Evolutionary conservation across 2,113 vertebrate species (phyloP), one percentile per base, ranked within the genome.

Genomic region (Psilopsiagon aurifrons): DNA sequence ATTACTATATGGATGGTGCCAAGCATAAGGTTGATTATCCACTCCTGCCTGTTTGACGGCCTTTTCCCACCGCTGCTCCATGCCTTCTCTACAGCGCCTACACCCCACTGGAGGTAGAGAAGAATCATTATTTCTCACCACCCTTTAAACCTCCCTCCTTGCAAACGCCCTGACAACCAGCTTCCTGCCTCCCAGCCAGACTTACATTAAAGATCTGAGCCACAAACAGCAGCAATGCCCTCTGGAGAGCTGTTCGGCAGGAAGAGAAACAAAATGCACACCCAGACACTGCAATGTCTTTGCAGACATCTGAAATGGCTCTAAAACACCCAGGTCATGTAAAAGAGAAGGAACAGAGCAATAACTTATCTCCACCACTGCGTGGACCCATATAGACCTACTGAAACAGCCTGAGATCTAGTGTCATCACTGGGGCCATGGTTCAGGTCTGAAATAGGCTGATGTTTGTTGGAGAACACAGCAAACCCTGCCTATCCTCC

Each of bases 231-330:
- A 71, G 14, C n/a, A 39, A 54, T 51, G 54, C 35, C n/a, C 68
- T 86, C 84, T 74, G 68, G 49, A 84, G 62, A 93, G 35, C 69
- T 90, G 59, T 51, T 94, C 60, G 52, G 51, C n/a, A 70, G 10
- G 13, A 39, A 46, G 52, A 66, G 29, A 84, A 94, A 69, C 13
- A 25, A 76, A 93, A 60, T 6, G 39, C 1, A 35, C 13, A 29
- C 77, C 57, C 60, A 78, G 24, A 51, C 18, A 44, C 22, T 16
- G 18, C 7, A 46, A 23, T 9, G 7, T 46, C 49, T 93, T 74
- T 78, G 37, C 37, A 19, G 11, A 52, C n/a, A 81, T 27, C 24
- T 44, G 44, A 66, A 84, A 29, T 4, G 4, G 16, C 28, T 83
- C 43, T 20, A 31, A 54, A 79, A 41, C 25, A 17, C 10, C 5